phyloP scores from a whole-genome alignment of 2,888 invertebrate species.

The Omphaloscelis lunosa region DNA sequence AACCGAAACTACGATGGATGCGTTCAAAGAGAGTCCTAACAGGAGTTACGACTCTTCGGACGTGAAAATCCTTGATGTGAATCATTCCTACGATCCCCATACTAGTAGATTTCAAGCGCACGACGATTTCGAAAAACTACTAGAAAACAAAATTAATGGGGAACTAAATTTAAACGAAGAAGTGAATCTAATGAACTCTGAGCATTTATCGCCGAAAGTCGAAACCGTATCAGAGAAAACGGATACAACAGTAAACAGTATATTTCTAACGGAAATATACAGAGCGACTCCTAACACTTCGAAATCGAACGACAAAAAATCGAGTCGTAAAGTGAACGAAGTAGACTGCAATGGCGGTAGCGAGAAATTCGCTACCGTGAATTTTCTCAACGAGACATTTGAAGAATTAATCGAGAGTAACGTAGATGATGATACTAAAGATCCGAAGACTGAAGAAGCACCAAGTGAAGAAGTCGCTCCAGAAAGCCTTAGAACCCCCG shows the following conservation, averaged over 20 bases:
- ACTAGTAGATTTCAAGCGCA: constrained; percentile 50
- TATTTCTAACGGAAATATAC: constrained; percentile 44
- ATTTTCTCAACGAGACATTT: constrained; percentile 84
- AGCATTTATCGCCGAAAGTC: constrained; percentile 54
- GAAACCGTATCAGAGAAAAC: constrained; percentile 50
- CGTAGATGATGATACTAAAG: constrained; percentile 83
- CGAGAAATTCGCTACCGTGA: constrained; percentile 84
- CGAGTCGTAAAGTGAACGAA: constrained; percentile 41
- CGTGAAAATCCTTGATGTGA: constrained; percentile 66
- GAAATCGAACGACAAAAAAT: constrained; percentile 39
- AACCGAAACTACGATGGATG: constrained; percentile 80
- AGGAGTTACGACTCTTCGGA: constrained; percentile 75
- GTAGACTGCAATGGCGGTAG: constrained; percentile 78
- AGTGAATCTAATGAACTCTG: constrained; percentile 41
- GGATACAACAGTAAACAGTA: constrained; percentile 43
- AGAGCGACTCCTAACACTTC: constrained; percentile 62
- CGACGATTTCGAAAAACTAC: constrained; percentile 51
- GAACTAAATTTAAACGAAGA: constrained; percentile 55
- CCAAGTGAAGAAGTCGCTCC: constrained; percentile 46
- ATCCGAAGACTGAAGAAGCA: constrained; percentile 70
- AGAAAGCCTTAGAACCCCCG: constrained; percentile 52
- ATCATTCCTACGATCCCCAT: constrained; percentile 77
- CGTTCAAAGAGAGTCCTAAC: constrained; percentile 75
- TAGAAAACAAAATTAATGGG: constrained; percentile 67
- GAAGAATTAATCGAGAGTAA: constrained; percentile 88